A percentile compares a stretch with the other conserved stretches of the same genome.
These are phyloP conservation scores for Dasyprocta punctata DNA, from an alignment of 2,113 vertebrate genomes.

Conservation along the genomic window DNA sequence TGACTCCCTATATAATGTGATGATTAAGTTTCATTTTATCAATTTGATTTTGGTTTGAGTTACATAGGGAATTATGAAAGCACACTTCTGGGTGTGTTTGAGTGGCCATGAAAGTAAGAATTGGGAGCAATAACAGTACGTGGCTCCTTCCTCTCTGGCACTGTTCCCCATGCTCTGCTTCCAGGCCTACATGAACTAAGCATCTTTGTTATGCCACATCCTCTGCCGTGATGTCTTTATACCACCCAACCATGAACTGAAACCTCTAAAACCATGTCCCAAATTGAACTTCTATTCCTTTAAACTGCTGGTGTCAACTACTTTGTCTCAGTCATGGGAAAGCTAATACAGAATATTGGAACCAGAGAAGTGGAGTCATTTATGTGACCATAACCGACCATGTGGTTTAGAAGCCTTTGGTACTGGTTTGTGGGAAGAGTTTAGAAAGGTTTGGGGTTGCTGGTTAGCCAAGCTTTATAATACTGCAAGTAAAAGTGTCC, in stretches of 20 bases:
- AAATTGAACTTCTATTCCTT: neutral
- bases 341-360: neutral
- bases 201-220: neutral
- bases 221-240: neutral
- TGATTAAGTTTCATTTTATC: neutral
- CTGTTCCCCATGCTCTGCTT: neutral
- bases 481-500: neutral
- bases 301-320: neutral
- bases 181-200: neutral
- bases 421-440: neutral
- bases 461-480: neutral
- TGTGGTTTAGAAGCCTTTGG: neutral
- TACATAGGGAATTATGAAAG: neutral
- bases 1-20: neutral
- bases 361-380: neutral
- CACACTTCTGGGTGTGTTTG: neutral
- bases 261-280: neutral
- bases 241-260: neutral
- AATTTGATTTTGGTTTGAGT: neutral
- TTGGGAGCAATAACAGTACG: neutral
- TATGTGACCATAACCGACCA: neutral
- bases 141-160: neutral
- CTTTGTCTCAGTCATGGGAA: neutral
- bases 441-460: neutral
- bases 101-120: neutral